phyloP scores from a whole-genome alignment of 2,113 vertebrate genomes.

The Rhabdomys dilectus region DNA sequence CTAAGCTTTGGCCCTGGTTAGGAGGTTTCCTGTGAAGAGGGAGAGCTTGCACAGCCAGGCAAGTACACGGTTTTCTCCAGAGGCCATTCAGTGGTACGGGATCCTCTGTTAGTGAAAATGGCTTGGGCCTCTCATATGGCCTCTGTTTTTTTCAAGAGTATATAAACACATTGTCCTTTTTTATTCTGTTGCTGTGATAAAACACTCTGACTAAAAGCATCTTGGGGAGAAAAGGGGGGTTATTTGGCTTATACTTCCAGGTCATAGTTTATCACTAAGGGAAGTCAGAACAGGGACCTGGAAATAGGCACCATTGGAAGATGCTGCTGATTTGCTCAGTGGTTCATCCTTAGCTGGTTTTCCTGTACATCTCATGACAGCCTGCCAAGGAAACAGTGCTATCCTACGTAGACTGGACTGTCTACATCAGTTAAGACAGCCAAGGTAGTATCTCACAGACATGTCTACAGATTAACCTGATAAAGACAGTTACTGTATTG shows the following conservation, averaged over 20 bases:
- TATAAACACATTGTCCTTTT: neutral
- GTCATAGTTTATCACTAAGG: neutral
- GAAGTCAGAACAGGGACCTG: neutral
- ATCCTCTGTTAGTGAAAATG: neutral
- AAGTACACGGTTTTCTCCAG: neutral
- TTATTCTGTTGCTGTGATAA: neutral
- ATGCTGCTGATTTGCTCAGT: neutral
- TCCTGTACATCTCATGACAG: too few species aligned
- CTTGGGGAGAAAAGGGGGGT: neutral
- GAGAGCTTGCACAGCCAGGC: neutral
- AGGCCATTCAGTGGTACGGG: neutral
- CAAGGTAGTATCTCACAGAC: neutral
- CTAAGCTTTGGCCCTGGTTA: fast-evolving
- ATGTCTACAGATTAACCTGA: neutral
- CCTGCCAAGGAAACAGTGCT: too few species aligned
- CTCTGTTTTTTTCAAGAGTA: neutral
- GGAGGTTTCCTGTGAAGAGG: neutral
- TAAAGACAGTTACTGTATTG: neutral
- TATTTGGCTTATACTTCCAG: neutral
- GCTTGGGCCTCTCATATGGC: neutral
- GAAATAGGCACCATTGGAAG: neutral
- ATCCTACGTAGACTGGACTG: neutral
- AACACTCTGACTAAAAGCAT: neutral
- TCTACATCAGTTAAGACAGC: neutral
- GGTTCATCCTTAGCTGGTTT: neutral